Conservation (phyloP, 1,140 invertebrate species). For the Scaptomyza graminum region DNA sequence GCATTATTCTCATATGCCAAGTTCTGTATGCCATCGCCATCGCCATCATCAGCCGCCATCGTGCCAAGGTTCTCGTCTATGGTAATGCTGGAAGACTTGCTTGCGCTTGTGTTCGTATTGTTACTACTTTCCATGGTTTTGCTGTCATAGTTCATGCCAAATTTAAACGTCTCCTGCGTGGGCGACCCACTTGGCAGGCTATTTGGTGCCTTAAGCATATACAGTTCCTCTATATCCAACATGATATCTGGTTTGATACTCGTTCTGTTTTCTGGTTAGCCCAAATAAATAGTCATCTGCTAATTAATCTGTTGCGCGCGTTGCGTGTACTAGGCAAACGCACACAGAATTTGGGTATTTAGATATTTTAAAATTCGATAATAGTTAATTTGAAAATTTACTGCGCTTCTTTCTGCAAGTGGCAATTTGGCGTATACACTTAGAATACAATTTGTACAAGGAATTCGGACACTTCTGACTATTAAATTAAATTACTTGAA, state of each 20-base stretch:
- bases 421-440: constrained; percentile 40
- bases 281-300: constrained; percentile 12
- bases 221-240: constrained; percentile 65
- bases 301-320: constrained; percentile 1
- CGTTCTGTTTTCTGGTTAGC: constrained; percentile 5
- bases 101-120: constrained; percentile 1
- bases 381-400: constrained; percentile 62
- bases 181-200: constrained; percentile 50
- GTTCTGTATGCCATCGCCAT: constrained; percentile 60
- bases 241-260: constrained; percentile 24
- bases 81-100: constrained; percentile 33
- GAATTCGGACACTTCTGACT: constrained; percentile 15
- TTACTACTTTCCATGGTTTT: constrained; percentile 15
- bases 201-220: constrained; percentile 49
- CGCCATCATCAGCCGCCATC: constrained; percentile 47
- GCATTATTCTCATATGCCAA: constrained; percentile 56
- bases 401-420: constrained; percentile 49
- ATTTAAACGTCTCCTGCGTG: constrained; percentile 62
- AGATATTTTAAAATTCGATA: constrained; percentile 63
- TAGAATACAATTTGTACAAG: constrained; percentile 44
- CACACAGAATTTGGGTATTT: constrained; percentile 36
- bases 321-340: not conserved
- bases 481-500: constrained; percentile 38
- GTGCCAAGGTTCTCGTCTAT: constrained; percentile 50
- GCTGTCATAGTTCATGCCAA: constrained; percentile 53